Evolutionary conservation across 2,888 invertebrate species (phyloP), one percentile per base, ranked within the genome.

Genomic region (Melipona bicolor): DNA sequence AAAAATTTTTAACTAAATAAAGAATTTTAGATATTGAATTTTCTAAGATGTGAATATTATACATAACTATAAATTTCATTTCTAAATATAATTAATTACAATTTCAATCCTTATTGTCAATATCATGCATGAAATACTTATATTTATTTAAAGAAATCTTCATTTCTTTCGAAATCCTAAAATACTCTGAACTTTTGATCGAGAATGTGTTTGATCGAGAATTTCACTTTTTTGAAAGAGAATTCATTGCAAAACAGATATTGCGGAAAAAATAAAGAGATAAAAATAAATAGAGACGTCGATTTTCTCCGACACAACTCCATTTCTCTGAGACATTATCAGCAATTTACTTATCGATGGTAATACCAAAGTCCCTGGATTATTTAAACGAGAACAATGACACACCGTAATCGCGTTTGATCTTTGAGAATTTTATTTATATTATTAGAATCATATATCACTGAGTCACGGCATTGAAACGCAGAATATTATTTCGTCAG

Each of bases 401-500:
- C 0, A 13, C 4, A 11, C 24, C 17, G n/a, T 21, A n/a, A 79
- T 36, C 36, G 21, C 3, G 3, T 24, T n/a, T 62, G 19, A 61
- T 78, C 54, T 13, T 4, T 6, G 21, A 5, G n/a, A 32, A 61
- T 36, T 61, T 21, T n/a, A n/a, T n/a, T n/a, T n/a, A n/a, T n/a
- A n/a, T n/a, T n/a, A n/a, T n/a, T 19, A 21, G 24, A n/a, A n/a
- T 36, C 27, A 50, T 59, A 67, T 17, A 77, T 71, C 19, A 50
- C 43, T 24, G 24, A 19, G 43, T 43, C 9, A 43, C 19, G 15
- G 36, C 50, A 50, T 68, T 27, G 56, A 54, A 24, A 64, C n/a
- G 27, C n/a, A 49, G 36, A 52, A 65, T 70, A 75, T 81, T 27
- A 65, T 75, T 81, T 80, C 75, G 50, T 75, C 81, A 59, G 54